Evolutionary conservation across 2,797 vertebrate genomes (phyloP).

Genomic region (Macroramphosus scolopax): DNA sequence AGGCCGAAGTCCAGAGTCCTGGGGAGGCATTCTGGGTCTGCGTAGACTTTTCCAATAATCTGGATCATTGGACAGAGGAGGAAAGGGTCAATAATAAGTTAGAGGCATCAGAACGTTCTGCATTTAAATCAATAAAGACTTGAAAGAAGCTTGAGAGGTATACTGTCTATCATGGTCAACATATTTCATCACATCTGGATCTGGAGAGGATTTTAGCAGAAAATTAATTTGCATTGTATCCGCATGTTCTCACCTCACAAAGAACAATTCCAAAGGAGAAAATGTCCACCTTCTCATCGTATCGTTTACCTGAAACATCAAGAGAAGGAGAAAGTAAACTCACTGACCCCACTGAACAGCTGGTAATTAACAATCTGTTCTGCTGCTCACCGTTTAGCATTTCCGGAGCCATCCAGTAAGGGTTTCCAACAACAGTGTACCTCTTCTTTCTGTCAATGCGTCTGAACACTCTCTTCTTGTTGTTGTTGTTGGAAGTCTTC

Average conservation of each 20-base stretch:
- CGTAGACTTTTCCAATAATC: constrained; percentile 97
- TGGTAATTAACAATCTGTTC: background rate
- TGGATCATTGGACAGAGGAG: constrained; percentile 49
- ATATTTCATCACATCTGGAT: no score
- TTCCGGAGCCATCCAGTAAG: constrained; percentile 97
- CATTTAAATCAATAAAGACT: no score
- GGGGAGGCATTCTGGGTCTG: constrained; percentile 95
- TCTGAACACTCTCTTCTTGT: constrained; percentile 85
- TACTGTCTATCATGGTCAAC: no score
- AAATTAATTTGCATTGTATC: no score
- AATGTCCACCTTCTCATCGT: constrained; percentile 93
- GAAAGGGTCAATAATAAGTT: background rate
- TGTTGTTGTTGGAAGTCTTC: constrained; percentile 78
- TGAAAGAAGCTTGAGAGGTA: background rate
- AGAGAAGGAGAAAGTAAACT: background rate
- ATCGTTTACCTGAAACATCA: constrained; percentile 86
- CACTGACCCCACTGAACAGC: background rate
- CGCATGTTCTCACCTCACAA: constrained; percentile 87
- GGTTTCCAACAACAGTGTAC: constrained; percentile 94
- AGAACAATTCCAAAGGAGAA: constrained; percentile 95
- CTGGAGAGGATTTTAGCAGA: no score
- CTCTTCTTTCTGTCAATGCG: constrained; percentile 89
- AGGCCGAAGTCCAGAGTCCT: constrained; percentile 94
- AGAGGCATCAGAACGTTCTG: no score
- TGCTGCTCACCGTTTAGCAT: constrained; percentile 88